Evolutionary conservation across 2,797 vertebrate genomes (phyloP).

Genomic region (Clamator glandarius): DNA sequence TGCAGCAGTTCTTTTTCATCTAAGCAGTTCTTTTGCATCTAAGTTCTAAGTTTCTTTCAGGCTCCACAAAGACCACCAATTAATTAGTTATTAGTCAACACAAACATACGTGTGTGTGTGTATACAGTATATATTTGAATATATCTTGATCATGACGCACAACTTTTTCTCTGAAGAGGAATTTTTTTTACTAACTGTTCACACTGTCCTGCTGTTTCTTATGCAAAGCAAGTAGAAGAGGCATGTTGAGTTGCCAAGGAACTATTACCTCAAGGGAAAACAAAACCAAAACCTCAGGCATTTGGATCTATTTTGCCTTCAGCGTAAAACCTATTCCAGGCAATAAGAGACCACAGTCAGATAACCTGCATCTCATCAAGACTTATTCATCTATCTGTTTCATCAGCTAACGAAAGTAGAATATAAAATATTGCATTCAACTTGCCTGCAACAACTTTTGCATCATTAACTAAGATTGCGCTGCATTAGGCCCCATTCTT

Average conservation of each 20-base stretch:
- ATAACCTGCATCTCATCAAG: neutral
- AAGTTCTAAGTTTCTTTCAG: neutral
- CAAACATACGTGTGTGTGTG: neutral
- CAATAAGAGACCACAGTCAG: neutral
- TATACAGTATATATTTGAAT: neutral
- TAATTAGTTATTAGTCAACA: neutral
- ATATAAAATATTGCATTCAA: neutral
- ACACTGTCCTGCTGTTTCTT: constrained; percentile 49
- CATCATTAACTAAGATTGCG: neutral
- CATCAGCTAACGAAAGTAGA: neutral
- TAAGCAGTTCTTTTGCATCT: too few relatives aligned
- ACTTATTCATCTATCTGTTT: neutral
- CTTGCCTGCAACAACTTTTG: neutral
- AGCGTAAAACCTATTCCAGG: neutral
- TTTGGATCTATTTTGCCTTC: neutral
- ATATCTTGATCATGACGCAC: neutral
- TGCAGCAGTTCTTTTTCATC: neutral
- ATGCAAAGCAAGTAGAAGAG: constrained; percentile 46
- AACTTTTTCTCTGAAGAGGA: constrained; percentile 31
- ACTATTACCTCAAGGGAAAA: constrained; percentile 23
- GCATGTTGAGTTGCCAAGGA: constrained; percentile 8
- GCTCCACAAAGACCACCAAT: neutral
- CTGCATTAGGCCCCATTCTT: neutral
- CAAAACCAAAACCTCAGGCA: constrained; percentile 3
- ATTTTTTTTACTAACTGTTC: constrained; percentile 39